A percentile compares a stretch with the other conserved stretches of the same genome.
Evolutionary conservation across 2,888 invertebrate genomes (phyloP).

Genomic region (Sphaerophoria rueppellii): DNA sequence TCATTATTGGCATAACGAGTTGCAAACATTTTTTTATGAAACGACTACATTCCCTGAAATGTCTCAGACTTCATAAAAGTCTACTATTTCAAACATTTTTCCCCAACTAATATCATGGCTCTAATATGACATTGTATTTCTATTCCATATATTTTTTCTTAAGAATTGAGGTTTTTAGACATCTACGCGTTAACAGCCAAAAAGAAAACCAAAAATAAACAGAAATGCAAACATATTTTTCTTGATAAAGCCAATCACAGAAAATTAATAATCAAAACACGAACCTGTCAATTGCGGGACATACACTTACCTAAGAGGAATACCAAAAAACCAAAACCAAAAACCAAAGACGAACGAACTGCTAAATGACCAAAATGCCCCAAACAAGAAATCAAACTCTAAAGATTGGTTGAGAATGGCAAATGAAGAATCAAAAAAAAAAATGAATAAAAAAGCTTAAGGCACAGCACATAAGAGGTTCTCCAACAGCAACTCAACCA

Average conservation of each 20-base stretch:
- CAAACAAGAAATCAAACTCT: slow-evolving; percentile 30
- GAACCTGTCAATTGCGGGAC: slow-evolving; percentile 72
- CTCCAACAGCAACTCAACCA: neutral
- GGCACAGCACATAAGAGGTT: slow-evolving; percentile 31
- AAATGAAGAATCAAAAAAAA: slow-evolving; percentile 37
- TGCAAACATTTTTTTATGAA: too few species aligned
- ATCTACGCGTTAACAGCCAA: slow-evolving; percentile 9
- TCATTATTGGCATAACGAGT: too few species aligned
- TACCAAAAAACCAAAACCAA: slow-evolving; percentile 28
- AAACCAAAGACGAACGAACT: slow-evolving; percentile 62
- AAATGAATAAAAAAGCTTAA: slow-evolving; percentile 20
- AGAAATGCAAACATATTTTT: slow-evolving; percentile 37
- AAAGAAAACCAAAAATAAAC: slow-evolving; percentile 25
- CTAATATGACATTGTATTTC: neutral
- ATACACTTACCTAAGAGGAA: slow-evolving; percentile 52
- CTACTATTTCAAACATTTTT: too few species aligned
- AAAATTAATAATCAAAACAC: slow-evolving; percentile 67
- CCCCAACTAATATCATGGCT: too few species aligned
- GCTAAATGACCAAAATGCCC: slow-evolving; percentile 49
- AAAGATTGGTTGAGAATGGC: slow-evolving; percentile 16
- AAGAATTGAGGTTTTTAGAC: slow-evolving; percentile 13
- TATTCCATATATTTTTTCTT: neutral
- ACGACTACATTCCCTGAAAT: too few species aligned
- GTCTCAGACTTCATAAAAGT: too few species aligned
- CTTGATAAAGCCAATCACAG: slow-evolving; percentile 52